Conservation (phyloP, 2,888 invertebrate species). For the Cephus nigrinus region DNA sequence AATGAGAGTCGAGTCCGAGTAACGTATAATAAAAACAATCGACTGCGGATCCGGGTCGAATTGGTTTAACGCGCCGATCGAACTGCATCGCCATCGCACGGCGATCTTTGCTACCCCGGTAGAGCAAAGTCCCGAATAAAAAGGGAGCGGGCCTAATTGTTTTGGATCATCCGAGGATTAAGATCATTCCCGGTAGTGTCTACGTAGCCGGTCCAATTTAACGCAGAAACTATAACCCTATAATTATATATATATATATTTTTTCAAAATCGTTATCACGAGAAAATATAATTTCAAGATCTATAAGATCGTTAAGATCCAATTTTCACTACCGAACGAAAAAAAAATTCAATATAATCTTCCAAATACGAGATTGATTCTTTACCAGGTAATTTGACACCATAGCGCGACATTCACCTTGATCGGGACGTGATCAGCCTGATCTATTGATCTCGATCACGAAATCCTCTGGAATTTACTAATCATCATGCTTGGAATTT, state of each 20-base stretch:
- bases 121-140: neutral
- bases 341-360: neutral
- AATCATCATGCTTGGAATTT: neutral
- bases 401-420: neutral
- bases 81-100: neutral
- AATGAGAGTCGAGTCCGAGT: neutral
- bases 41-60: constrained; percentile 11
- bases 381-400: neutral
- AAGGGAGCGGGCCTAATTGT: constrained; percentile 7
- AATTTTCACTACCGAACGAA: neutral
- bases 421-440: neutral
- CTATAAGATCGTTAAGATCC: too few species aligned
- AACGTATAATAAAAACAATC: constrained; percentile 2
- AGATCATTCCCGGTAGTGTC: neutral
- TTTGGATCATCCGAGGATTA: constrained; percentile 16
- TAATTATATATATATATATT: too few species aligned
- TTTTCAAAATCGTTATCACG: too few species aligned
- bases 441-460: neutral
- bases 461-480: neutral
- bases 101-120: neutral
- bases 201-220: neutral
- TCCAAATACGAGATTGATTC: neutral
- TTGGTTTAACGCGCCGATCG: constrained; percentile 8
- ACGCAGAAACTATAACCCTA: neutral
- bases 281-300: too few species aligned